Evolutionary conservation across 2,797 vertebrate species (phyloP).

Genomic region (Danio jaintianensis): DNA sequence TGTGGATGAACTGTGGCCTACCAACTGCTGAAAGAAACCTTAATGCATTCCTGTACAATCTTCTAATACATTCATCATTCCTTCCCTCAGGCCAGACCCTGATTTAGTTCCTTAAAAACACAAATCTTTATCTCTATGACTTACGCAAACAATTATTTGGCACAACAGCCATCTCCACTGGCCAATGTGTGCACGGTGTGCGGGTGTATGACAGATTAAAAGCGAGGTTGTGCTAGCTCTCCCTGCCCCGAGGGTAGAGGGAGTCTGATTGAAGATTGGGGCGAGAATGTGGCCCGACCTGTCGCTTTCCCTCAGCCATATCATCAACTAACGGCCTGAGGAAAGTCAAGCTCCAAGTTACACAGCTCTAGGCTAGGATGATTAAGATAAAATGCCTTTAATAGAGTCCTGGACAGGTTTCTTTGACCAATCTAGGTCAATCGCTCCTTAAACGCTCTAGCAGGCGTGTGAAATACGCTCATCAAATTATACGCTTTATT

Average conservation of each 20-base stretch:
- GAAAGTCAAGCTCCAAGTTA: constrained; percentile 24
- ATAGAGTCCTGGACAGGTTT: constrained; percentile 6
- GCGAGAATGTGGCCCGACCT: constrained; percentile 77
- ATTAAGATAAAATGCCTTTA: constrained; percentile 20
- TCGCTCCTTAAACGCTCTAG: background rate
- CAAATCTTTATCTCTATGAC: constrained; percentile 23
- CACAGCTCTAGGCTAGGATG: constrained; percentile 30
- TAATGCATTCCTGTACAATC: constrained; percentile 15
- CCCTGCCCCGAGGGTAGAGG: constrained; percentile 60
- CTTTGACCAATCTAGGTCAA: constrained; percentile 9
- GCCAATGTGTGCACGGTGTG: background rate
- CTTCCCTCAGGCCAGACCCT: constrained; percentile 33
- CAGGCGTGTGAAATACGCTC: background rate
- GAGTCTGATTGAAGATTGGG: constrained; percentile 72
- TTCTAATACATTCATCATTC: constrained; percentile 26
- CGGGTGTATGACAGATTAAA: constrained; percentile 40
- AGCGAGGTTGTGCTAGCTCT: constrained; percentile 41
- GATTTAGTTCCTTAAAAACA: constrained; percentile 45
- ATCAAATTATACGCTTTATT: constrained; percentile 30
- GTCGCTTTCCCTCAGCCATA: constrained; percentile 68
- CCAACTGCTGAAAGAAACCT: constrained; percentile 19
- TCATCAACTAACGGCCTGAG: constrained; percentile 49
- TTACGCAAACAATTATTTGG: constrained; percentile 28
- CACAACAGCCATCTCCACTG: constrained; percentile 15
- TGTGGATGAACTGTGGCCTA: constrained; percentile 2